These are phyloP conservation scores for Sebastes fasciatus DNA, from an alignment of 2,113 vertebrate genomes.

Conservation along the genomic window DNA sequence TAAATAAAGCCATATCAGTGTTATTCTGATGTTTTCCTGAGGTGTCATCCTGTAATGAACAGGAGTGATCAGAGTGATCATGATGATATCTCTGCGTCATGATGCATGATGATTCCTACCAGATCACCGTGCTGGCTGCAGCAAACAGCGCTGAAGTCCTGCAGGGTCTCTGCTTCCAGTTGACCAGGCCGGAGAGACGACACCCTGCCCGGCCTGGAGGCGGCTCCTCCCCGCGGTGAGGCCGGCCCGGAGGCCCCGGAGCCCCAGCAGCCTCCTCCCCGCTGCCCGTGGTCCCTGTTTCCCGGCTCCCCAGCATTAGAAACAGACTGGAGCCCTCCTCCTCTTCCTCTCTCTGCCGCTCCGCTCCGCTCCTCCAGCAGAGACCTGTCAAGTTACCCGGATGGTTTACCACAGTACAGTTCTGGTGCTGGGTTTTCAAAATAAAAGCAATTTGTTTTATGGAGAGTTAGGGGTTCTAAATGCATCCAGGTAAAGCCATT, in stretches of 20 bases:
- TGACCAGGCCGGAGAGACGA: constrained; percentile 72
- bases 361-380: constrained; percentile 33
- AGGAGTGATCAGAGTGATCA: neutral
- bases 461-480: too few species aligned
- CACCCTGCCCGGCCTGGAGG: constrained; percentile 37
- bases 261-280: constrained; percentile 32
- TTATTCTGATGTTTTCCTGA: too few species aligned
- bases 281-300: constrained; percentile 40
- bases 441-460: constrained; percentile 16
- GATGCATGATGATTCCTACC: constrained; percentile 60
- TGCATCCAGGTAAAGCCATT: too few species aligned
- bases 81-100: constrained; percentile 67
- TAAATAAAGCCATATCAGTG: too few species aligned
- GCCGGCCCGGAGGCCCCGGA: constrained; percentile 7
- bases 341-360: constrained; percentile 43
- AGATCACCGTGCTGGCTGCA: constrained; percentile 83
- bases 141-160: constrained; percentile 85
- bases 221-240: neutral
- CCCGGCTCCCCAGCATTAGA: constrained; percentile 69
- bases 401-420: accelerated
- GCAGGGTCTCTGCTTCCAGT: constrained; percentile 87
- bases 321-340: constrained; percentile 16
- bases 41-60: too few species aligned
- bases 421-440: constrained; percentile 50
- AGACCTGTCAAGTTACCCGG: constrained; percentile 1